Evolutionary conservation across 1,140 invertebrate species (phyloP), one percentile per base, ranked within the genome.

Genomic region (Melitaea cinxia): DNA sequence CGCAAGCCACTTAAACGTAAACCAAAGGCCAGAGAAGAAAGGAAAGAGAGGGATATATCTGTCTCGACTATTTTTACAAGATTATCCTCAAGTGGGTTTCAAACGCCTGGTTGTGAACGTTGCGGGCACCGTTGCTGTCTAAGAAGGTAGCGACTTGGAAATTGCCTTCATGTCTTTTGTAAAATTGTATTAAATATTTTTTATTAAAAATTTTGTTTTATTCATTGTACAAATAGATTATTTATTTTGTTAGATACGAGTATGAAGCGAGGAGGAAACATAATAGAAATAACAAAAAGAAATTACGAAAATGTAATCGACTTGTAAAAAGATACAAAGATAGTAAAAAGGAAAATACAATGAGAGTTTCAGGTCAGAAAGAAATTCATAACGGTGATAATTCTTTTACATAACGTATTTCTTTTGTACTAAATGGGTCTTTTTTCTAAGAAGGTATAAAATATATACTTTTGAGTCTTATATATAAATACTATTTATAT

Each of bases 91-190:
- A 73, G 62, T 15, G 63, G 67, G 1, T 62, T 59, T 17, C 64
- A 52, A 4, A 70, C 53, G 12, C 72, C 70, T 4, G 47, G 50
- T 1, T 84, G 82, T 56, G 55, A 72, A 12, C 69, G 68, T 28
- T 86, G 83, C 39, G 80, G 82, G 2, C 82, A 84, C 55, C 78
- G 79, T 7, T 84, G 82, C 42, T 84, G 79, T 49, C 62, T 68
- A 56, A 74, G 76, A 80, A 81, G 79, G 83, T 84, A 82, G 77
- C 67, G 23, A 30, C n/a, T 60, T 66, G 14, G 50, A 47, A 52
- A 9, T 10, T 56, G 12, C 50, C 55, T 52, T 49, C 45, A 37
- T 49, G 26, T 49, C 15, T 42, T 15, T 45, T 14, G 2, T 37
- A 1, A 10, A 19, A 9, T 45, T 15, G 7, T 17, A 47, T 58